Evolutionary conservation across 2,888 invertebrate genomes (phyloP).

Genomic region (Thecocarcelia acutangulata): DNA sequence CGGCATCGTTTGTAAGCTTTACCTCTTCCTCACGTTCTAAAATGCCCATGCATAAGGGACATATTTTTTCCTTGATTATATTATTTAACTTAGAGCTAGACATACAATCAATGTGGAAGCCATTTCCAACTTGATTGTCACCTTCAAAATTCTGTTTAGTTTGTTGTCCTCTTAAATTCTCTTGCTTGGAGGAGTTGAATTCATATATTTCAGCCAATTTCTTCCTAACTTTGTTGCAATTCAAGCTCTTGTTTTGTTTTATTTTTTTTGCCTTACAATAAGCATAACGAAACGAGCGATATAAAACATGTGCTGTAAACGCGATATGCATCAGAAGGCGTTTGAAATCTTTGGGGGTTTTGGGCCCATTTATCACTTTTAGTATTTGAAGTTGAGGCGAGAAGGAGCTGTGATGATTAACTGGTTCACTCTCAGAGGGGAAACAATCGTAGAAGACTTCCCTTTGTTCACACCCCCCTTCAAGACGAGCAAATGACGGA

Average conservation of each 20-base stretch:
- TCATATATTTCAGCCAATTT: not conserved
- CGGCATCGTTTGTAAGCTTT: not conserved
- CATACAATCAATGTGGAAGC: not conserved
- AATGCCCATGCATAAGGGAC: not conserved
- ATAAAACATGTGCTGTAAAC: slow-evolving; percentile 28
- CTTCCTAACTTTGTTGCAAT: not conserved
- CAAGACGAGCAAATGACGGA: slow-evolving; percentile 1
- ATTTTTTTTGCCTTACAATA: slow-evolving; percentile 26
- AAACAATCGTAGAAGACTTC: slow-evolving; percentile 48
- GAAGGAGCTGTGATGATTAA: not conserved
- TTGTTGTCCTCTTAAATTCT: too few species aligned
- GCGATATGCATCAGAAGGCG: slow-evolving; percentile 40
- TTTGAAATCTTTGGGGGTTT: slow-evolving; percentile 48
- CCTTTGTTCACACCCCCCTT: slow-evolving; percentile 3
- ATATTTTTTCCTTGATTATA: not conserved
- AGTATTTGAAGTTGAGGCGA: slow-evolving; percentile 17
- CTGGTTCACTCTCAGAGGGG: not conserved
- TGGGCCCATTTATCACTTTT: slow-evolving; percentile 37
- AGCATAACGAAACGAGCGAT: slow-evolving; percentile 40
- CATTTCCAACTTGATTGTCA: too few species aligned
- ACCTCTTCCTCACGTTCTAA: not conserved
- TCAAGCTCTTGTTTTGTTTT: not conserved
- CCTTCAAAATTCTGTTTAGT: not conserved
- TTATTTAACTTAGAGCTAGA: not conserved
- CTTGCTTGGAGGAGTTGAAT: too few species aligned